Evolutionary conservation across 2,797 vertebrate genomes (phyloP), one percentile per base, ranked within the genome.

Genomic region (Octomys mimax): DNA sequence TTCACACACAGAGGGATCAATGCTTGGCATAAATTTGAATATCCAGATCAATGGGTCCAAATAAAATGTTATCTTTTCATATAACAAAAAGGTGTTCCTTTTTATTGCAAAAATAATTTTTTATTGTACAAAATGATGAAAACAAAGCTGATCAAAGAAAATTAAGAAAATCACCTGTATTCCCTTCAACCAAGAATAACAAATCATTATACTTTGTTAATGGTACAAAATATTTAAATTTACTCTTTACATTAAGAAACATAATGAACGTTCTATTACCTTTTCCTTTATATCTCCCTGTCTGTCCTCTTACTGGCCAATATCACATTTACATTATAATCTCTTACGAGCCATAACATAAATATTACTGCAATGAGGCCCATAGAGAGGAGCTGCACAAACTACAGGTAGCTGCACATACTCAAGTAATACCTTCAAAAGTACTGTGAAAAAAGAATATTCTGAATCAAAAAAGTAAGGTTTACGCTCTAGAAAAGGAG

Each of bases 31-130:
- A 2, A 36, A 86, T 33, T 59, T 90, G 1, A 89, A 52, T 82
- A 66, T 57, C 19, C 28, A 22, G 36, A 59, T 89, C 54, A 86
- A 66, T 18, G 75, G 26, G 13, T 82, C 12, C 24, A 88, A 79
- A 80, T 82, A 75, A 90, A 95, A 92, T 84, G 54, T 52, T 57
- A 75, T 49, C 26, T 87, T 85, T 83, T 80, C 64, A 66, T 6
- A n/a, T 49, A 78, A 5, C 61, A 78, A 70, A 85, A 71, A 61
- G 16, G 5, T 46, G 6, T 31, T 59, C 16, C 7, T 5, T 78
- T 59, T 81, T 46, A 64, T 39, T 78, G 26, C 1, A 9, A 49
- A 49, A 49, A 49, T 9, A 49, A 49, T 24, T 85, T n/a, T 82
- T 86, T 77, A 89, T 49, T 87, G 7, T 59, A 86, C 18, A 82